Percentiles rank a stretch among this genome's conserved stretches.
Conservation (phyloP, 2,113 vertebrate species). For the Sinocyclocheilus rhinocerous region DNA sequence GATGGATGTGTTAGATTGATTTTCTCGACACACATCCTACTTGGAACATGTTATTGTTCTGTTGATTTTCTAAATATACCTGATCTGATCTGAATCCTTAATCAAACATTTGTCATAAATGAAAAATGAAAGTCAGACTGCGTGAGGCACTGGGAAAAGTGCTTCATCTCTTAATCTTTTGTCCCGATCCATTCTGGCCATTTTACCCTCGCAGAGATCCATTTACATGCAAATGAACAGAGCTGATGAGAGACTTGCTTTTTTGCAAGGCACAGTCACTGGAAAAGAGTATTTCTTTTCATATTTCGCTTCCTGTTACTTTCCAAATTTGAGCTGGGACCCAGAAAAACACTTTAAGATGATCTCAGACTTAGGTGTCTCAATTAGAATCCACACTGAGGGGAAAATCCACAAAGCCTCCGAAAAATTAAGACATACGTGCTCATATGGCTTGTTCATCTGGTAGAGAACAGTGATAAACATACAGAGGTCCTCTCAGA, state of each 20-base stretch:
- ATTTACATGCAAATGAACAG: slow-evolving; percentile 8
- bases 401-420: neutral
- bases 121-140: neutral
- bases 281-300: neutral
- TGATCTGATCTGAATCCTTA: neutral
- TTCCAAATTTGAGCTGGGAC: neutral
- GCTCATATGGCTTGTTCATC: neutral
- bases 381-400: neutral
- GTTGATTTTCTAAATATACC: neutral
- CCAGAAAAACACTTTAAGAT: neutral
- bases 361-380: neutral
- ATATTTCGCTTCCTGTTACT: neutral
- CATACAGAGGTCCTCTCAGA: neutral
- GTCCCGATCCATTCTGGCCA: neutral
- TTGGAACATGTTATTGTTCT: neutral
- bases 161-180: slow-evolving; percentile 7
- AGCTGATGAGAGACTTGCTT: neutral
- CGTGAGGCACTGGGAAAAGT: neutral
- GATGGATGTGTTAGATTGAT: neutral
- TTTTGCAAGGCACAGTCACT: neutral
- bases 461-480: neutral
- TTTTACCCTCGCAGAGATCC: neutral
- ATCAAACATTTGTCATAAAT: slow-evolving; percentile 11
- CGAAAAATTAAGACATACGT: neutral
- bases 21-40: neutral